These are phyloP conservation scores for Chelonus insularis DNA, from an alignment of 1,140 invertebrate genomes.

Conservation along the genomic window DNA sequence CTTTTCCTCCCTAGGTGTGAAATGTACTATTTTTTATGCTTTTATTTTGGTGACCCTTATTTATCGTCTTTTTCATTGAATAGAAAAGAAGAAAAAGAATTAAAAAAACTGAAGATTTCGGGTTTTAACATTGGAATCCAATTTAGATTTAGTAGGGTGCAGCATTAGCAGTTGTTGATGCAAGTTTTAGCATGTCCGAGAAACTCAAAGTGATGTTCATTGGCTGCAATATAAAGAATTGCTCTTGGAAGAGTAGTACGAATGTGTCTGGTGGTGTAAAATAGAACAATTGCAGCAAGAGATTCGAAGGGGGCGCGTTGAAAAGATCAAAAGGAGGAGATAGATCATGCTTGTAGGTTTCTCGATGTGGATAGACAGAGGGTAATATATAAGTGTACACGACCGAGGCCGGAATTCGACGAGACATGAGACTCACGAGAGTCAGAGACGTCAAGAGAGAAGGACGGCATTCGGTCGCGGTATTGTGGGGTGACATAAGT, in stretches of 20 bases:
- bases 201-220: not conserved
- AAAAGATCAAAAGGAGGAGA: not conserved
- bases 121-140: too few relatives aligned
- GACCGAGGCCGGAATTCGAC: slow-evolving; percentile 23
- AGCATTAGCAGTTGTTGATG: too few relatives aligned
- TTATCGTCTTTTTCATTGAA: too few relatives aligned
- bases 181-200: too few relatives aligned
- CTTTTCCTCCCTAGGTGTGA: too few relatives aligned
- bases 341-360: not conserved
- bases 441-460: not conserved
- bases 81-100: too few relatives aligned
- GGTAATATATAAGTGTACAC: not conserved
- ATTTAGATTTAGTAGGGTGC: too few relatives aligned
- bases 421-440: not conserved
- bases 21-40: too few relatives aligned
- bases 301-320: not conserved
- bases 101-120: too few relatives aligned
- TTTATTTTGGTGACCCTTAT: too few relatives aligned
- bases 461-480: slow-evolving; percentile 10
- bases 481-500: slow-evolving; percentile 54
- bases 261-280: not conserved
- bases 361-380: slow-evolving; percentile 1
- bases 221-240: not conserved
- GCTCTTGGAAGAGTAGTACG: not conserved
- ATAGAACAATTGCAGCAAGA: not conserved